Conservation (phyloP, 2,888 invertebrate genomes). For the Lasiommata megera region DNA sequence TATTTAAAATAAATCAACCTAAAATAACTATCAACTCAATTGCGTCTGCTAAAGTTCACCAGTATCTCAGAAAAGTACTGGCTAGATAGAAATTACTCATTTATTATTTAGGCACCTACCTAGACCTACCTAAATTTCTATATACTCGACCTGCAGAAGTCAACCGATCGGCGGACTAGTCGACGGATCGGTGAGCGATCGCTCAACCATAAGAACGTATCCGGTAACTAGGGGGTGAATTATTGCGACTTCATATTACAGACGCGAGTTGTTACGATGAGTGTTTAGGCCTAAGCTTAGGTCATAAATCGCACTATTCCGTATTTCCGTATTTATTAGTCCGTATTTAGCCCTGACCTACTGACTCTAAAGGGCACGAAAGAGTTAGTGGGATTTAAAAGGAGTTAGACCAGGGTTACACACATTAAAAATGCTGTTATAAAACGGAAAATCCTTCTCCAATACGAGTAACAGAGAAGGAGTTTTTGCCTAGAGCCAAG, state of each 20-base stretch:
- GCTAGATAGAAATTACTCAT: neutral
- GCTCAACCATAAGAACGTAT: conserved; percentile 49
- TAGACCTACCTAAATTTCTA: conserved; percentile 14
- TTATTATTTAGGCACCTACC: neutral
- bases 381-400: too few species aligned
- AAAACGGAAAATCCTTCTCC: too few species aligned
- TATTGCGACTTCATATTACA: conserved; percentile 68
- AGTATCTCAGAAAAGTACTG: neutral
- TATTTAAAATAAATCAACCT: too few species aligned
- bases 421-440: too few species aligned
- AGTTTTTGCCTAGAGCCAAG: too few species aligned
- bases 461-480: too few species aligned
- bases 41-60: neutral
- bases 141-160: conserved; percentile 7
- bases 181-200: conserved; percentile 35
- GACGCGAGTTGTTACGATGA: conserved; percentile 45
- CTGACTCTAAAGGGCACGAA: too few species aligned
- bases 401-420: too few species aligned
- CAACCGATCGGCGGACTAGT: conserved; percentile 24
- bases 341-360: too few species aligned
- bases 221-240: conserved; percentile 55
- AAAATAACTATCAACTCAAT: neutral
- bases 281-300: neutral
- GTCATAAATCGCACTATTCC: neutral
- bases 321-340: too few species aligned